phyloP scores from a whole-genome alignment of 2,113 vertebrate species.

The Platycercus adscitus region DNA sequence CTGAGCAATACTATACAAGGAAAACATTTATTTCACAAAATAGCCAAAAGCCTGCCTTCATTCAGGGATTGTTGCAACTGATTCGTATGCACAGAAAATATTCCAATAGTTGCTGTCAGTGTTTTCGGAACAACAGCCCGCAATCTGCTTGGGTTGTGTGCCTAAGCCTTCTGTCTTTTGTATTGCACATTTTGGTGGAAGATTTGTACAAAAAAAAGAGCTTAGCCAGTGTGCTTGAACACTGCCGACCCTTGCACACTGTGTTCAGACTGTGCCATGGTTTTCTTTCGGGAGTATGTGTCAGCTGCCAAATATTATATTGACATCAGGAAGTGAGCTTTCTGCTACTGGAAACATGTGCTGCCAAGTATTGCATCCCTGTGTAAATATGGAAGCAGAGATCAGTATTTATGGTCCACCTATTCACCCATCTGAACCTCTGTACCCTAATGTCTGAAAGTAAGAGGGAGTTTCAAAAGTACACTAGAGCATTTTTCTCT shows the following conservation, averaged over 20 bases:
- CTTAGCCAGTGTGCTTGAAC: not conserved
- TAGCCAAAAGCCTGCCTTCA: not conserved
- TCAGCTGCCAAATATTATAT: constrained; percentile 57
- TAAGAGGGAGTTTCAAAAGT: not conserved
- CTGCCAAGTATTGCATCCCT: constrained; percentile 77
- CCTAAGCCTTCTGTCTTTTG: not conserved
- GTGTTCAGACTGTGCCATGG: not conserved
- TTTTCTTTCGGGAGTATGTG: not conserved
- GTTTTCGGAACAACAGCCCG: not conserved
- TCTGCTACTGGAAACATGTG: constrained; percentile 64
- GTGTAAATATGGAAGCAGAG: constrained; percentile 64
- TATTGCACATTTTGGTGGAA: not conserved
- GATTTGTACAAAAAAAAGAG: not conserved
- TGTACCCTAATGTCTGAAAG: not conserved
- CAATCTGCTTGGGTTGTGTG: not conserved
- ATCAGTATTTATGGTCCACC: constrained; percentile 67
- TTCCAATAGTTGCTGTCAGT: not conserved
- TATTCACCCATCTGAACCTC: constrained; percentile 20
- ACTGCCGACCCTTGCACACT: not conserved
- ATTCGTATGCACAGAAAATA: not conserved
- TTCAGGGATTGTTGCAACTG: not conserved
- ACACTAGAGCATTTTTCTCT: constrained; percentile 1
- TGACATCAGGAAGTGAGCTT: constrained; percentile 72
- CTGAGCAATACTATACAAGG: not conserved
- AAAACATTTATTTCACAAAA: constrained; percentile 26